These are phyloP conservation scores for Sycophila sp. DNA, from an alignment of 1,140 invertebrate species.

Conservation along the genomic window DNA sequence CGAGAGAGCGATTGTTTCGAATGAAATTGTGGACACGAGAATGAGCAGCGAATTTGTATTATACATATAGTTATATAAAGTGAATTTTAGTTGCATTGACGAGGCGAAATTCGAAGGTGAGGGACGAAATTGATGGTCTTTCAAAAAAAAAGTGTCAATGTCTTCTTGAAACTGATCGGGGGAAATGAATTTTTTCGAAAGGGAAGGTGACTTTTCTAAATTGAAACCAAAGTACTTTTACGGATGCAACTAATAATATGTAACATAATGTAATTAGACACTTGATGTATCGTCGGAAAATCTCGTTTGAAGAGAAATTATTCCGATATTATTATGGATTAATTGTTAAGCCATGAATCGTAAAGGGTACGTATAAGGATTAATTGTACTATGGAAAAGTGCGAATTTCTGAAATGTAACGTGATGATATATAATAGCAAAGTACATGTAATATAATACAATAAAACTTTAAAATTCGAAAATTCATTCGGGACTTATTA, in stretches of 20 bases:
- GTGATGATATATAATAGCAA: constrained; percentile 50
- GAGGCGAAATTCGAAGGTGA: too few relatives aligned
- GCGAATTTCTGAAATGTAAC: constrained; percentile 46
- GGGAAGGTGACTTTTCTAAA: constrained; percentile 11
- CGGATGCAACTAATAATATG: constrained; percentile 41
- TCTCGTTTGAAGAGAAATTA: constrained; percentile 53
- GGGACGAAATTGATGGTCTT: too few relatives aligned
- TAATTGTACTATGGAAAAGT: constrained; percentile 51
- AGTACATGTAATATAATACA: constrained; percentile 38
- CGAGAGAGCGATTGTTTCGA: too few relatives aligned
- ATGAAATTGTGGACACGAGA: too few relatives aligned
- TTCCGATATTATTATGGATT: constrained; percentile 45
- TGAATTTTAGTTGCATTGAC: not conserved
- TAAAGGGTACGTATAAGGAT: constrained; percentile 53
- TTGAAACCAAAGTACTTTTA: constrained; percentile 29
- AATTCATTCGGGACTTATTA: too few relatives aligned
- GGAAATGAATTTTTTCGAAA: not conserved
- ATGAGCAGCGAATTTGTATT: constrained; percentile 15
- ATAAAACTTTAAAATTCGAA: constrained; percentile 20
- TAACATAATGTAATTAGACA: constrained; percentile 65
- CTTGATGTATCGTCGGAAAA: constrained; percentile 54
- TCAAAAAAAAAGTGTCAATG: not conserved
- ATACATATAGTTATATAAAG: constrained; percentile 6
- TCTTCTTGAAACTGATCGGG: too few relatives aligned
- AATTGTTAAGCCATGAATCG: constrained; percentile 44